Percentiles rank a stretch among this genome's conserved stretches.
phyloP scores from a whole-genome alignment of 2,888 invertebrate genomes.

The Melanostoma scalare region DNA sequence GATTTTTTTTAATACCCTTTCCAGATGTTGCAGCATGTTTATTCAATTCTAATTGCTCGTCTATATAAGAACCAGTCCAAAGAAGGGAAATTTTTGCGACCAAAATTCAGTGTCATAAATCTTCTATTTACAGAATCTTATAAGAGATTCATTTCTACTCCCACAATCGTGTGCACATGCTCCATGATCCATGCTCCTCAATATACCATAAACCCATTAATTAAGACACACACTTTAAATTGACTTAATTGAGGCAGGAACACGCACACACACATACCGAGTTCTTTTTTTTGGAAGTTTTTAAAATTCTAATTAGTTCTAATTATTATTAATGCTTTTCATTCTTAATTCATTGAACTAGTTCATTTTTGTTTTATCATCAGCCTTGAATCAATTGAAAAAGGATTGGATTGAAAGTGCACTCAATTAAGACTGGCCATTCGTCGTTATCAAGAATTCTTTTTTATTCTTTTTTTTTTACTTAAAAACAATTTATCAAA shows the following conservation, averaged over 20 bases:
- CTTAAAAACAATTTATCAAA: slow-evolving; percentile 47
- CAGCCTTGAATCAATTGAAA: slow-evolving; percentile 69
- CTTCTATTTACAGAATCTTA: slow-evolving; percentile 44
- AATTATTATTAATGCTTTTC: slow-evolving; percentile 60
- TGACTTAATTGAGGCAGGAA: slow-evolving; percentile 58
- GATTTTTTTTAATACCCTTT: slow-evolving; percentile 20
- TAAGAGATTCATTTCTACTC: slow-evolving; percentile 56
- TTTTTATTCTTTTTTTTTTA: background rate
- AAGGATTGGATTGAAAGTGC: slow-evolving; percentile 61
- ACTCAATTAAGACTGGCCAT: slow-evolving; percentile 49
- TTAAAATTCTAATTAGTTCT: slow-evolving; percentile 66
- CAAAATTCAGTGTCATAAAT: slow-evolving; percentile 70
- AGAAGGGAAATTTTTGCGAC: slow-evolving; percentile 4
- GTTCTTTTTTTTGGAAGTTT: slow-evolving; percentile 54
- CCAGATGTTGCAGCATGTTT: slow-evolving; percentile 56
- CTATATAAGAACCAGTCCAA: background rate
- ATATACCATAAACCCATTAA: slow-evolving; percentile 62
- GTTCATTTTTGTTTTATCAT: slow-evolving; percentile 34
- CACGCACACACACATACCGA: background rate
- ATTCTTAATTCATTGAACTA: slow-evolving; percentile 39
- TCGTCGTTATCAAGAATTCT: slow-evolving; percentile 6
- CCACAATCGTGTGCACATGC: slow-evolving; percentile 49
- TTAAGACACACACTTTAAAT: slow-evolving; percentile 62
- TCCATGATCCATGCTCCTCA: slow-evolving; percentile 30
- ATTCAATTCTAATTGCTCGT: slow-evolving; percentile 56